phyloP scores from a whole-genome alignment of 2,888 invertebrate genomes.

The Elegia similella region DNA sequence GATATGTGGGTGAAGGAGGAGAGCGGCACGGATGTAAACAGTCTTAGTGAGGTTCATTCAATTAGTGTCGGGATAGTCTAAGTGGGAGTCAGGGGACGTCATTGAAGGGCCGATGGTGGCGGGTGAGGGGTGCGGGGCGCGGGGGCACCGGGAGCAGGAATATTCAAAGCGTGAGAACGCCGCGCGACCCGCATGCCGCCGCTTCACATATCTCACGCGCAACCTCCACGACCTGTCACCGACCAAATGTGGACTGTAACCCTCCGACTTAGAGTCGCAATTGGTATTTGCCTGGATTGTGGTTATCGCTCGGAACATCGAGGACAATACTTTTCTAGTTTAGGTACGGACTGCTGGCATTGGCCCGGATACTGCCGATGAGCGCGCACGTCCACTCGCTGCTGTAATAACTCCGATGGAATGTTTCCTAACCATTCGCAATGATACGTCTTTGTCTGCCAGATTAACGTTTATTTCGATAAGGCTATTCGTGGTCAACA shows the following conservation, averaged over 20 bases:
- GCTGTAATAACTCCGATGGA: conserved; percentile 31
- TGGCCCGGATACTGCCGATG: conserved; percentile 78
- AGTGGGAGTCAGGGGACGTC: conserved; percentile 71
- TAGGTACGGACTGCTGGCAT: conserved; percentile 77
- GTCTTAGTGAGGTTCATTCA: conserved; percentile 70
- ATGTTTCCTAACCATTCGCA: conserved; percentile 36
- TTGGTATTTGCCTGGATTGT: conserved; percentile 41
- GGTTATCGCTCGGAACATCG: conserved; percentile 79
- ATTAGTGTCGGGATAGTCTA: conserved; percentile 60
- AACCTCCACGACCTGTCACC: conserved; percentile 56
- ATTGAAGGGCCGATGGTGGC: conserved; percentile 67
- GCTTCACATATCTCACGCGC: conserved; percentile 81
- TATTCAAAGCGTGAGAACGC: conserved; percentile 82
- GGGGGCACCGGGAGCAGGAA: conserved; percentile 71
- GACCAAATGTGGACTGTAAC: conserved; percentile 51
- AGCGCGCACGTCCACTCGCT: conserved; percentile 68
- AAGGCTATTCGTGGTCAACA: not conserved
- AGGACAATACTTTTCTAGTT: conserved; percentile 82
- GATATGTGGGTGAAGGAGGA: conserved; percentile 31
- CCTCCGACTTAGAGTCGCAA: conserved; percentile 45
- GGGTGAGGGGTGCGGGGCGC: conserved; percentile 30
- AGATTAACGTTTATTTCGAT: conserved; percentile 12
- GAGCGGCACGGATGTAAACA: conserved; percentile 60
- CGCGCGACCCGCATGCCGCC: conserved; percentile 80
- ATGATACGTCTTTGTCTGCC: conserved; percentile 24